These are phyloP conservation scores for Gadus chalcogrammus DNA, from an alignment of 2,113 vertebrate species.

Conservation along the genomic window DNA sequence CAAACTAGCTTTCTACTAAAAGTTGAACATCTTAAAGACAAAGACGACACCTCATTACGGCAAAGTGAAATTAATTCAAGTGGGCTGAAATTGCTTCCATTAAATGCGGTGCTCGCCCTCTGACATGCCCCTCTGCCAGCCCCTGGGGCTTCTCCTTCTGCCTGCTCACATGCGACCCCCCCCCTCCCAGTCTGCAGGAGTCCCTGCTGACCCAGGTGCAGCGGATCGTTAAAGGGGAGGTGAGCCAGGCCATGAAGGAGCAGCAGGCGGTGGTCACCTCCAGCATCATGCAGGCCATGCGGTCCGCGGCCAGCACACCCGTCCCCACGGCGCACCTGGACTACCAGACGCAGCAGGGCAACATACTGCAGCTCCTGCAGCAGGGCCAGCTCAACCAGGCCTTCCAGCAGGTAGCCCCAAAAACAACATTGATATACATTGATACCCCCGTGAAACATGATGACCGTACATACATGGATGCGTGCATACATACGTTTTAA, in stretches of 20 bases:
- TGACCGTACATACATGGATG: too few relatives aligned
- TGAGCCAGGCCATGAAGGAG: slow-evolving; percentile 94
- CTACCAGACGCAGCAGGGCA: slow-evolving; percentile 93
- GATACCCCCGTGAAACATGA: too few relatives aligned
- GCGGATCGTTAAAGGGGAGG: slow-evolving; percentile 93
- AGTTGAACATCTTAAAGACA: slow-evolving; percentile 14
- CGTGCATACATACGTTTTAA: too few relatives aligned
- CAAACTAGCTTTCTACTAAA: slow-evolving; percentile 20
- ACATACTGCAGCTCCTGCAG: slow-evolving; percentile 91
- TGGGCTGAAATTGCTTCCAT: background rate
- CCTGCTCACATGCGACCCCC: background rate
- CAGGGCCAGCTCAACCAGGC: slow-evolving; percentile 98
- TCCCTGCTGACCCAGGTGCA: slow-evolving; percentile 93
- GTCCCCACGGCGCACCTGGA: slow-evolving; percentile 90
- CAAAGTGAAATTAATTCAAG: too few relatives aligned
- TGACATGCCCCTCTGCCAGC: too few relatives aligned
- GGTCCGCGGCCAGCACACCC: slow-evolving; percentile 90
- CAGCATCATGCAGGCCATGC: slow-evolving; percentile 99
- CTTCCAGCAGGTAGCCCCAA: slow-evolving; percentile 88
- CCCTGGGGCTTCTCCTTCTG: background rate
- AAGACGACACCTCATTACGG: background rate
- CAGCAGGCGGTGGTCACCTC: slow-evolving; percentile 93
- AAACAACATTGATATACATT: background rate
- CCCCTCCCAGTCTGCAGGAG: slow-evolving; percentile 85
- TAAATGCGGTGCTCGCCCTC: background rate